These are phyloP conservation scores for Lamprotornis superbus DNA, from an alignment of 2,113 vertebrate genomes.

Conservation along the genomic window DNA sequence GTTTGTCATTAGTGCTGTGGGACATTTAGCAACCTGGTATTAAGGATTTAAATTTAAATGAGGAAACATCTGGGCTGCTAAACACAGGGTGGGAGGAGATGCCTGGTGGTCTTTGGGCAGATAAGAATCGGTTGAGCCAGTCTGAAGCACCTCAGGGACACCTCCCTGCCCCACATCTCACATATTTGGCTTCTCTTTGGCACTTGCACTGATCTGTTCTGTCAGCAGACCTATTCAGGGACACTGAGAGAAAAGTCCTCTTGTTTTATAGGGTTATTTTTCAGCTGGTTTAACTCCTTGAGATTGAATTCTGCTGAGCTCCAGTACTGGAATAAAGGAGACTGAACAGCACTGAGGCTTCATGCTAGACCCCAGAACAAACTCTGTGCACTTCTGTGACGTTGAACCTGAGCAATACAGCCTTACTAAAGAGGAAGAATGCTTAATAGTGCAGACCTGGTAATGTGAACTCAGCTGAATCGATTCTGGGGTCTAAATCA, in stretches of 20 bases:
- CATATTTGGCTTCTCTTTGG: background rate
- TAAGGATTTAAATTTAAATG: background rate
- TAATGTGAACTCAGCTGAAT: background rate
- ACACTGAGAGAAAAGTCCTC: background rate
- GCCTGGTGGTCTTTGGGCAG: background rate
- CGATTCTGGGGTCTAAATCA: background rate
- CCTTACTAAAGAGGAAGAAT: background rate
- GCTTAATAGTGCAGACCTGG: background rate
- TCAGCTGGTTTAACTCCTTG: background rate
- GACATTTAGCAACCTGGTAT: background rate
- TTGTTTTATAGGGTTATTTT: background rate
- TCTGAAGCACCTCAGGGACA: background rate
- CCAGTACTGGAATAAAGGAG: background rate
- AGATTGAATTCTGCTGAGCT: background rate
- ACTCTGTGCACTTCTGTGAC: background rate
- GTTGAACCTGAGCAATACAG: background rate
- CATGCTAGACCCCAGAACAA: background rate
- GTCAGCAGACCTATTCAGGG: background rate
- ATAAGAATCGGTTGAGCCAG: background rate
- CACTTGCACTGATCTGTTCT: background rate
- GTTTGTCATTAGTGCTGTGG: background rate
- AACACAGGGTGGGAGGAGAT: background rate
- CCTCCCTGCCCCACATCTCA: background rate
- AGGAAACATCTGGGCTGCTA: background rate
- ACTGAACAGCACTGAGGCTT: background rate